Evolutionary conservation across 2,888 invertebrate genomes (phyloP), one percentile per base, ranked within the genome.

Genomic region (Temnothorax unifasciatus): DNA sequence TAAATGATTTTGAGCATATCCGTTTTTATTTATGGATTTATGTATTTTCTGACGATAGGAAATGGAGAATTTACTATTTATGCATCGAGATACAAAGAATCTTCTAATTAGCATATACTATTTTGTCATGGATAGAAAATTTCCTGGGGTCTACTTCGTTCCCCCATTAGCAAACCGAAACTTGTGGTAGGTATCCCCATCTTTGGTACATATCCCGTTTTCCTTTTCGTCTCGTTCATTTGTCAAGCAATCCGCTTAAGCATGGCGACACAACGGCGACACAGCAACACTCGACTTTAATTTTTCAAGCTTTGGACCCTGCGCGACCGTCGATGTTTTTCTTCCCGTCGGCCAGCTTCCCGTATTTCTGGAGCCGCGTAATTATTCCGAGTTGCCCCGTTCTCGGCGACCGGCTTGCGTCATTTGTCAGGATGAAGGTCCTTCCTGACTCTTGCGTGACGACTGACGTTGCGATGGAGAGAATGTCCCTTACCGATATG

Each of bases 401-500:
- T 38, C 38, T 73, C n/a, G 76, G 38, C 38, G 71, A 83, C 86
- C 86, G 74, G 88, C 87, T 88, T 75, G 86, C 85, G 66, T 91
- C 92, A 92, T 92, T 92, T 92, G 88, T 92, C 92, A 92, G 91
- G 90, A 92, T 91, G 82, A 91, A 84, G 84, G 85, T 88, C 84
- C 90, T 91, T 89, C 85, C 89, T 86, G 87, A 52, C 41, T 71
- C 38, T 75, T 54, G 52, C 71, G 57, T 50, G 85, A 82, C 68
- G 74, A 85, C 68, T 73, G 47, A 71, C 83, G 84, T 75, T 50
- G 44, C 41, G 29, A 69, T 68, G n/a, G 11, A 69, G 57, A 57
- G 5, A 38, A 21, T 15, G 18, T 59, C 34, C 34, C 34, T 57
- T 38, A 34, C 18, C 2, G 47, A 71, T 76, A 21, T 47, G 29